These are phyloP conservation scores for Ethmia dodecea DNA, from an alignment of 2,888 invertebrate species.

Conservation along the genomic window DNA sequence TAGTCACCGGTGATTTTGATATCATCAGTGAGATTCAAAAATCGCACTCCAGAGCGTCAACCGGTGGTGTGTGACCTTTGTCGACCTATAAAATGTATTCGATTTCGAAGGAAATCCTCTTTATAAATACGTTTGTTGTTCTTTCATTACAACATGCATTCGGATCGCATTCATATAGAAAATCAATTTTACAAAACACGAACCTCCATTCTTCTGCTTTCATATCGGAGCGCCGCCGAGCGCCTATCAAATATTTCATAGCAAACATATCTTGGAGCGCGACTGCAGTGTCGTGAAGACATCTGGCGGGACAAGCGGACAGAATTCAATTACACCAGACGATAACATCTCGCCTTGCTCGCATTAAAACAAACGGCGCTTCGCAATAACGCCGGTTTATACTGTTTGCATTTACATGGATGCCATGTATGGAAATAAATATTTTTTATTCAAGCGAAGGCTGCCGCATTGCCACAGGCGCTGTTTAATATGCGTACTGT, in stretches of 20 bases:
- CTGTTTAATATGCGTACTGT: conserved; percentile 6
- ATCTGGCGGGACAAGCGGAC: conserved; percentile 49
- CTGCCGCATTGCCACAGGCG: conserved; percentile 6
- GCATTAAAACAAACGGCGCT: conserved; percentile 47
- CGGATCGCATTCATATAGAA: no score
- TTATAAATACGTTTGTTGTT: no score
- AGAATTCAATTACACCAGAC: conserved; percentile 52
- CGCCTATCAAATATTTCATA: conserved; percentile 63
- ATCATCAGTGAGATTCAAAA: no score
- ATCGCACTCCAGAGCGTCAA: no score
- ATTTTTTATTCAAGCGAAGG: conserved; percentile 6
- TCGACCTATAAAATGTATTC: no score
- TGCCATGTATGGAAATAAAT: conserved; percentile 11
- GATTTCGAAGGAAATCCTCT: no score
- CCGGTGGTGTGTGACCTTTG: no score
- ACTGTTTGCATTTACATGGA: conserved; percentile 31
- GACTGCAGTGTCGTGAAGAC: conserved; percentile 31
- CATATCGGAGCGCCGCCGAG: conserved; percentile 14
- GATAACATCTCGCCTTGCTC: conserved; percentile 41
- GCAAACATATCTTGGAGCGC: conserved; percentile 47
- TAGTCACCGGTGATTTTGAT: no score
- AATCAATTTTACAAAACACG: conserved; percentile 10
- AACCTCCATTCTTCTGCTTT: conserved; percentile 3
- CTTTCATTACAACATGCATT: no score
- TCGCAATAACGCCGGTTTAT: conserved; percentile 30